Conservation (phyloP, 2,113 vertebrate genomes). For the Bufo bufo region DNA sequence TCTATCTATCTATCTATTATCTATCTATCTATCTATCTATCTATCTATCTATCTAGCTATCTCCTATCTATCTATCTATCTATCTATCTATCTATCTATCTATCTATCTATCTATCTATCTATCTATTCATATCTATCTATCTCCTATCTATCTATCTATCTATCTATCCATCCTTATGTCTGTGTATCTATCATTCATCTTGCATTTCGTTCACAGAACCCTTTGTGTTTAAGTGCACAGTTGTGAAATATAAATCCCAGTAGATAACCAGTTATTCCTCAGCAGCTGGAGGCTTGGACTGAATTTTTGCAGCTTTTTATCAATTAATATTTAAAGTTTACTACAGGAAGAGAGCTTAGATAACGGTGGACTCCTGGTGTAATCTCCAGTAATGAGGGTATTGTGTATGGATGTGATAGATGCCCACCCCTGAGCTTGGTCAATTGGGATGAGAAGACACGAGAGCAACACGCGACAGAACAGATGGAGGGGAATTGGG, state of each 20-base stretch:
- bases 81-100: neutral
- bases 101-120: neutral
- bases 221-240: neutral
- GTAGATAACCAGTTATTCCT: neutral
- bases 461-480: conserved; percentile 9
- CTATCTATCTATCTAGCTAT: too few species aligned
- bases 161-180: too few species aligned
- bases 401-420: neutral
- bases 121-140: too few species aligned
- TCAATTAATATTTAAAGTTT: neutral
- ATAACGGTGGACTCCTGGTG: neutral
- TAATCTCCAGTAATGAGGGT: conserved; percentile 28
- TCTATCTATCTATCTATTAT: too few species aligned
- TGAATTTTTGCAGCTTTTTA: neutral
- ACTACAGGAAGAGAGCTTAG: neutral
- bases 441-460: neutral
- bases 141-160: too few species aligned
- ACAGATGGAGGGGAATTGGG: conserved; percentile 6
- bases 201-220: too few species aligned
- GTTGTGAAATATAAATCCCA: neutral
- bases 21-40: too few species aligned
- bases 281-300: neutral
- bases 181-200: too few species aligned
- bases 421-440: neutral
- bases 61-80: too few species aligned